Evolutionary conservation across 2,888 invertebrate genomes (phyloP), one percentile per base, ranked within the genome.

Genomic region (Xestia c-nigrum): DNA sequence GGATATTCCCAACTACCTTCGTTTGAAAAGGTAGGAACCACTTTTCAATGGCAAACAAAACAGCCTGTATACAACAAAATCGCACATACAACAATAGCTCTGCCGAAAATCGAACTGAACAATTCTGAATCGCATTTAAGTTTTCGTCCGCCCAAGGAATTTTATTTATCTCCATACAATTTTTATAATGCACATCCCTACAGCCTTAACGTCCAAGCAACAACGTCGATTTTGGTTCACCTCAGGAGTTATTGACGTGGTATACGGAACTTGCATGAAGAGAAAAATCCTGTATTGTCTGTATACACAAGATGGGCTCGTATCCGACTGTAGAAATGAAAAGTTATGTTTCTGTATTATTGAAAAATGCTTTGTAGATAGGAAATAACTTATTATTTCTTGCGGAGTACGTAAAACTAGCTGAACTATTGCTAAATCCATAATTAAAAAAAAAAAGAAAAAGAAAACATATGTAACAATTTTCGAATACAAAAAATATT

Each of bases 61-160:
- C 57, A 50, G 43, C 31, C 73, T 72, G 64, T 16, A 3, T 24
- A 47, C 55, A 24, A 67, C 84, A 63, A 61, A 77, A 84, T 83
- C 65, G 66, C 31, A 40, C 46, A 68, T 40, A 65, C 57, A 70
- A 76, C 78, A 72, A 83, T 67, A 74, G 68, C 79, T 78, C 75
- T 74, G 63, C 65, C 50, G 59, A 79, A 81, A 85, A 87, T 86
- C 80, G 81, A 81, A 83, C 70, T 65, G 75, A 73, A 84, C 80
- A 87, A 83, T 84, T 78, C 80, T 52, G 80, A 87, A 87, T 85
- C 86, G 77, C 83, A 87, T 87, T 87, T 76, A 86, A 87, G 81
- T 87, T 85, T 73, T 65, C 78, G 74, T 78, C 75, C 59, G 65
- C 66, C 67, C 57, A 72, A 72, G 46, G 78, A 80, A 85, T 83